Evolutionary conservation across 1,140 invertebrate species (phyloP), one percentile per base, ranked within the genome.

Genomic region (Choristoneura fumiferana): DNA sequence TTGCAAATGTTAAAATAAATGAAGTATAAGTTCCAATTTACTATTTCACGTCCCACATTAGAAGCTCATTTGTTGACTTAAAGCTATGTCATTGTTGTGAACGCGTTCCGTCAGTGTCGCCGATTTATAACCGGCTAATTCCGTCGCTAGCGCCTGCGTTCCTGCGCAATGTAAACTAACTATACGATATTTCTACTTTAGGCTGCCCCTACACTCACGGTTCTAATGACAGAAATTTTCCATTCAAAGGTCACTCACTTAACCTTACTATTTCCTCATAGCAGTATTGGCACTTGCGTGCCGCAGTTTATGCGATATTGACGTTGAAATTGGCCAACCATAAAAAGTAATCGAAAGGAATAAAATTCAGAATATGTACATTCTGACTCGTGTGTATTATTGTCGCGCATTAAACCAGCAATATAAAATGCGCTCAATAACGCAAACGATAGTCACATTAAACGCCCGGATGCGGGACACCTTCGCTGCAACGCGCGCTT

Each of bases 91-190:
- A 57, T 55, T 56, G 49, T 35, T 55, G 54, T 34, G 58, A 37
- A 54, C 14, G 56, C 8, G 33, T 29, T 29, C 22, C 22, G 22
- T 29, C 22, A 9, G 36, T 63, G 62, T 71, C 66, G 61, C 66
- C 62, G 57, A 71, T 67, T 71, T 67, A 72, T 57, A 60, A 39
- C 64, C 55, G 54, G 54, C 67, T 72, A 72, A 67, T 60, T 72
- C 56, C 52, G 70, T 65, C 65, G 12, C 5, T 29, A 37, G 39
- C 22, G 39, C 10, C 35, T 12, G 34, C 13, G 54, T 60, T 53
- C 17, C 54, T 56, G 67, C 39, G 22, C 55, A 58, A 54, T 58
- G 58, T 58, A 66, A 61, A 57, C 45, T 34, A 15, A 12, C 29
- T 40, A 57, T 57, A 54, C 37, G 39, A 14, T 56, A 29, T 10